These are phyloP conservation scores for Leucophenga varia DNA, from an alignment of 1,140 invertebrate species.

Conservation along the genomic window DNA sequence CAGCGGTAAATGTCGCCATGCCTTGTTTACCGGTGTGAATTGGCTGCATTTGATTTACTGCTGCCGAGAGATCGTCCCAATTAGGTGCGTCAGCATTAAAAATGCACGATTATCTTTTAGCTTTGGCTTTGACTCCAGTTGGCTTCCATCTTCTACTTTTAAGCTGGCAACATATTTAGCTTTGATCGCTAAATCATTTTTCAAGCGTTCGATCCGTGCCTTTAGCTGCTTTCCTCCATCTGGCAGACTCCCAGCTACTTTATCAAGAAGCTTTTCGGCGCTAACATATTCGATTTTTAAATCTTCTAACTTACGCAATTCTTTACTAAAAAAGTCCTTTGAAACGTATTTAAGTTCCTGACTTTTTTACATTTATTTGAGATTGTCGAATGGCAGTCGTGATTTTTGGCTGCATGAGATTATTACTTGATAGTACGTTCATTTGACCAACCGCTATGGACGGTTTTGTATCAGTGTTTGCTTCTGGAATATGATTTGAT, in stretches of 20 bases:
- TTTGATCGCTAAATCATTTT: slow-evolving; percentile 19
- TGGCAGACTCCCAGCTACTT: slow-evolving; percentile 29
- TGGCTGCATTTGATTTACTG: slow-evolving; percentile 40
- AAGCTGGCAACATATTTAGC: slow-evolving; percentile 11
- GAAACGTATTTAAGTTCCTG: slow-evolving; percentile 16
- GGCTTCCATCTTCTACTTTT: slow-evolving; percentile 20
- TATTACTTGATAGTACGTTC: slow-evolving; percentile 19
- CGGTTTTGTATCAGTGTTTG: slow-evolving; percentile 7
- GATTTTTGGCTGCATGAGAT: slow-evolving; percentile 41
- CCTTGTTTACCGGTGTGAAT: slow-evolving; percentile 39
- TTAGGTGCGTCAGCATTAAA: no score
- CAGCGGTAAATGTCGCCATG: slow-evolving; percentile 45
- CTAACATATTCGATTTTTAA: slow-evolving; percentile 20
- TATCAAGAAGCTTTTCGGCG: slow-evolving; percentile 32
- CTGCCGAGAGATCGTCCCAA: slow-evolving; percentile 33
- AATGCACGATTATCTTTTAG: no score
- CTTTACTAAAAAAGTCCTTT: slow-evolving; percentile 22
- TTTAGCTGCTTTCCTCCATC: slow-evolving; percentile 39
- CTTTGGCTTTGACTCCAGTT: no score
- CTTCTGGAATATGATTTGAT: background rate
- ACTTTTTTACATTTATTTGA: slow-evolving; percentile 2
- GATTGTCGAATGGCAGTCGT: slow-evolving; percentile 4
- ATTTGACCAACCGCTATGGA: slow-evolving; percentile 17
- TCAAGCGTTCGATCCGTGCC: slow-evolving; percentile 28
- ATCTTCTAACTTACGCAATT: slow-evolving; percentile 29